Base-by-base conservation (phyloP, 2,888 invertebrate genomes). In the Drosophila demipolita region DNA sequence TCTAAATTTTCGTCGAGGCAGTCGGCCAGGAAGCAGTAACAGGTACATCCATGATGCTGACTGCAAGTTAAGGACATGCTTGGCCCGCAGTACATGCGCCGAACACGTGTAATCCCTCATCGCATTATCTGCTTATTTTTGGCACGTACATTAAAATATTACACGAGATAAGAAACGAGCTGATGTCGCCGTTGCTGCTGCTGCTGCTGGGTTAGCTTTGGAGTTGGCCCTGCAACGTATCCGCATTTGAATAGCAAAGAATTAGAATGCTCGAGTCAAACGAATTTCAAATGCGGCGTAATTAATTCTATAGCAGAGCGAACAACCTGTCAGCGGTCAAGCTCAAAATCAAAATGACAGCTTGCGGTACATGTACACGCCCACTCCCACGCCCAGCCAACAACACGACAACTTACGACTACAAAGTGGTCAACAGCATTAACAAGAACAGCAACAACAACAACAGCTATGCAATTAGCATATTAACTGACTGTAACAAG, bases 61-160 rank as follows among this genome's bases (percentile, higher is more conserved):
- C 73, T 58, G 68, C 75, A 57, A 78, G 81, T 66, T 78, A 81
- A 81, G 78, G 78, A 78, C 78, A 69, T 81, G 73, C 38, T 26
- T 72, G 26, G 81, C 64, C 70, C 72, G 80, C 80, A 74, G 74
- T 65, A 57, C 64, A 66, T 45, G 73, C 40, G 66, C 59, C 33
- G 63, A 89, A 89, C 89, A 90, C 88, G 87, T 90, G 90, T 84
- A 65, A 68, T 63, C 15, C 64, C 60, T 64, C 68, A 69, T 61
- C 61, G 60, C 26, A 35, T 40, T 40, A 67, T 67, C 71, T 66
- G 61, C 80, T 74, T 79, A 70, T 83, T 89, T 74, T 74, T 82
- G 85, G 89, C 85, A 86, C 85, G 85, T 86, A 86, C 90, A 90
- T 73, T 73, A 82, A 87, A 81, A 89, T 89, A 89, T 77, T 90